phyloP scores from a whole-genome alignment of 2,888 invertebrate genomes.

The Abrostola tripartita region DNA sequence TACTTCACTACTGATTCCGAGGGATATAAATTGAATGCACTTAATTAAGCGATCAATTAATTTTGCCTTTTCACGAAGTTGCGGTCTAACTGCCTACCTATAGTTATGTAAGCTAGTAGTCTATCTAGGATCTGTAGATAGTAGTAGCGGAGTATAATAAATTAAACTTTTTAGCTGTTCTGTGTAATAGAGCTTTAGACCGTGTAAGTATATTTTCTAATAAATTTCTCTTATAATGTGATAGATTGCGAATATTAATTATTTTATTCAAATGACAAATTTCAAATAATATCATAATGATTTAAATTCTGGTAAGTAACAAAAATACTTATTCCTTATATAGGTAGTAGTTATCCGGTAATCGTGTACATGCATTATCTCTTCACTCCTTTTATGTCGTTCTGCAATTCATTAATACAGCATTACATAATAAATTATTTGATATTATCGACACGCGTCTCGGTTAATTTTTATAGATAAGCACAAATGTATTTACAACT shows the following conservation, averaged over 20 bases:
- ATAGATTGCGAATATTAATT: not conserved
- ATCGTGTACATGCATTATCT: not conserved
- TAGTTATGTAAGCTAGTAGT: conserved; percentile 3
- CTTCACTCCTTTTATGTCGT: not conserved
- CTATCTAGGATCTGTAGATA: too few species aligned
- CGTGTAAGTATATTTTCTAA: too few species aligned
- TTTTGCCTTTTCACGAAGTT: conserved; percentile 38
- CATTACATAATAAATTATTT: not conserved
- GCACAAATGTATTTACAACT: not conserved
- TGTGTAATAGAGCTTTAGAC: conserved; percentile 1
- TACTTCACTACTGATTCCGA: conserved; percentile 62
- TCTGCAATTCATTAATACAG: not conserved
- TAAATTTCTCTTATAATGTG: too few species aligned
- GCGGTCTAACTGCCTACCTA: conserved; percentile 24
- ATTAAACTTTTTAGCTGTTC: conserved; percentile 5
- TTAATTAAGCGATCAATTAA: conserved; percentile 55
- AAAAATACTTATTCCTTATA: not conserved
- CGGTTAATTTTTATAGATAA: not conserved
- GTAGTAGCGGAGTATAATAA: too few species aligned
- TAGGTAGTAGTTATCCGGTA: not conserved
- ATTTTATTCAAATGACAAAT: not conserved
- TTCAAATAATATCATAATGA: not conserved
- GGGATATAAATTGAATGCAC: conserved; percentile 63
- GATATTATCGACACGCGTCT: not conserved
- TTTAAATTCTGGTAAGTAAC: not conserved